Evolutionary conservation across 2,797 vertebrate species (phyloP), one percentile per base, ranked within the genome.

Genomic region (Pangasius mekongensis): DNA sequence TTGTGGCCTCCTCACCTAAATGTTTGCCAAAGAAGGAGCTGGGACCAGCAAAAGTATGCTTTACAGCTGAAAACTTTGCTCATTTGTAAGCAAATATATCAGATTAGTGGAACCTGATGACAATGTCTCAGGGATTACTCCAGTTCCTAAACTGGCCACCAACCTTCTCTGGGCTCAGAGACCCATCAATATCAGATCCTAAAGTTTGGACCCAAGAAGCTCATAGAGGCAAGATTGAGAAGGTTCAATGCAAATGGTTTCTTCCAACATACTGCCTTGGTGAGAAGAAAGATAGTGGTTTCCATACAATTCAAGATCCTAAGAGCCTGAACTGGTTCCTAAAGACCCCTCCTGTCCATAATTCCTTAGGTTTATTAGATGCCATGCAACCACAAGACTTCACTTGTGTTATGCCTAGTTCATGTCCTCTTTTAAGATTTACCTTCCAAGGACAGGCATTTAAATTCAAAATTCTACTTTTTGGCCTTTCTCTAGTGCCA

Each of bases 381-480:
- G 8, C 52, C 16, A 30, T 60, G 3, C 56, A 82, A 82, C 56
- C 5, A 27, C 20, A 82, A 62, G 11, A 43, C 36, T 64, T 62
- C 22, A 43, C 22, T 1, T 82, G 56, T 0, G 1, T 36, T 39
- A 24, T 60, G 5, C 30, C 33, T 60, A 39, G 24, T 80, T 62
- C 14, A 43, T 43, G 24, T n/a, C 36, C 58, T 2, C 11, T 43
- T 62, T 39, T 60, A 52, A 52, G 13, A 16, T n/a, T 16, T 30
- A 22, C 33, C 54, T 33, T 22, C 33, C 30, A 62, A 16, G 10
- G 30, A 60, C 3, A 24, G 33, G 2, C 13, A 54, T 54, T 18
- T 54, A 36, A 81, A 58, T 80, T 81, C 4, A 36, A 81, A 81
- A 81, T 81, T n/a, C 22, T 49, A 2, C 74, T 77, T 24, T 49